A percentile compares a stretch with the other conserved stretches of the same genome.
phyloP scores from a whole-genome alignment of 2,888 invertebrate species.

The Lochmaea crataegi region DNA sequence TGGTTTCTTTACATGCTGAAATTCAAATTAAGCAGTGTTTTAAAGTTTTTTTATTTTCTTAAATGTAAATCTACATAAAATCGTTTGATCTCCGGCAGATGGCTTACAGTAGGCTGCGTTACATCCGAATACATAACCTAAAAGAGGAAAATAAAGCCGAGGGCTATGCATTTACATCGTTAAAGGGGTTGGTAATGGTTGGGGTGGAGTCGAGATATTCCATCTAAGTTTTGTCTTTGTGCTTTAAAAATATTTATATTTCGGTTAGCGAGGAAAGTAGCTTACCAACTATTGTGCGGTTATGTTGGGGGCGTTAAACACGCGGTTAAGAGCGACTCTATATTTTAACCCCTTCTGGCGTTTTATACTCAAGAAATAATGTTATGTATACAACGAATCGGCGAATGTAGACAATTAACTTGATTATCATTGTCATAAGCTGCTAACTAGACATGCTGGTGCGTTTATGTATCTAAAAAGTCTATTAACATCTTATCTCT shows the following conservation, averaged over 20 bases:
- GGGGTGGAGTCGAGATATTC: conserved; percentile 62
- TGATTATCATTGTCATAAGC: conserved; percentile 10
- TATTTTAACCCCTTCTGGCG: conserved; percentile 33
- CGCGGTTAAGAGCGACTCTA: not conserved
- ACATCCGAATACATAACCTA: conserved; percentile 55
- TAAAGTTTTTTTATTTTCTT: conserved; percentile 65
- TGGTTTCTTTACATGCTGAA: conserved; percentile 59
- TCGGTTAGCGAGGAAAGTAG: conserved; percentile 51
- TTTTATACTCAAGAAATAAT: conserved; percentile 15
- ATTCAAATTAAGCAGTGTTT: conserved; percentile 63
- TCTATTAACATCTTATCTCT: not conserved
- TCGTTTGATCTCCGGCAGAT: conserved; percentile 63
- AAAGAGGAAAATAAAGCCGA: conserved; percentile 56
- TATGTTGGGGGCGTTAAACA: conserved; percentile 47
- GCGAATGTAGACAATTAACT: conserved; percentile 11
- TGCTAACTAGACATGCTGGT: not conserved
- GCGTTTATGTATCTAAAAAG: not conserved
- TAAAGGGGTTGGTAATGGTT: conserved; percentile 58
- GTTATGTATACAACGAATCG: conserved; percentile 13
- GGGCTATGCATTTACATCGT: conserved; percentile 64
- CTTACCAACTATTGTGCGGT: conserved; percentile 48
- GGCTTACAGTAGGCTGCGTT: conserved; percentile 60
- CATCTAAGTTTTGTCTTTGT: conserved; percentile 64
- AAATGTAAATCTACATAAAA: conserved; percentile 64
- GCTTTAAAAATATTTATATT: conserved; percentile 64